Conservation (phyloP, 2,113 vertebrate species). For the Erythrocercus mccallii region DNA sequence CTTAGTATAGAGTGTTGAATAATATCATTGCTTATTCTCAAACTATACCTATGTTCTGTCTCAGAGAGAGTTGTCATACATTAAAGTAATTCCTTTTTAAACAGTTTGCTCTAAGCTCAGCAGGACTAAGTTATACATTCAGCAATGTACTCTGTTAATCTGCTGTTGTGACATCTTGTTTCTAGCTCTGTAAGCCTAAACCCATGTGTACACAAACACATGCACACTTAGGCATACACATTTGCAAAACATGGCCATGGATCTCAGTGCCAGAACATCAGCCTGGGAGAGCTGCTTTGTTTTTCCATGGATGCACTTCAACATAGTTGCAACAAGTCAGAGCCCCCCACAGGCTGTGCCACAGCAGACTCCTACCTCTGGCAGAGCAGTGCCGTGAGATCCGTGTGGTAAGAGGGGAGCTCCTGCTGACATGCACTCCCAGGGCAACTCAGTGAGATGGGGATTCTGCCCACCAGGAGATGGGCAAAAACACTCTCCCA, state of each 20-base stretch:
- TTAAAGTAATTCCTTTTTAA: not conserved
- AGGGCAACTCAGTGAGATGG: not conserved
- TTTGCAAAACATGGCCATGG: not conserved
- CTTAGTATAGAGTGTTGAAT: not conserved
- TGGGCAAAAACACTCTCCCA: not conserved
- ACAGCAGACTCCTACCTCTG: not conserved
- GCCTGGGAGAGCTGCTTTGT: not conserved
- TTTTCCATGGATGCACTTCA: not conserved
- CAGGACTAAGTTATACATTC: not conserved
- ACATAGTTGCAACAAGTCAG: not conserved
- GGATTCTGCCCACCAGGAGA: not conserved
- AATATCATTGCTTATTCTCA: not conserved
- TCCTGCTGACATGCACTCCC: not conserved
- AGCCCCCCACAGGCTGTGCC: not conserved
- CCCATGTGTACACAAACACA: not conserved
- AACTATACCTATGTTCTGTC: not conserved
- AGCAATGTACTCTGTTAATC: not conserved
- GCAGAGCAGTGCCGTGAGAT: not conserved
- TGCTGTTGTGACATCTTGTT: not conserved
- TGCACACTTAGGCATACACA: not conserved
- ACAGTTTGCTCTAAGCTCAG: not conserved
- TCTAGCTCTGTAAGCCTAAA: not conserved
- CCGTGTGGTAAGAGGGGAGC: rapidly evolving
- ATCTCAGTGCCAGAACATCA: not conserved
- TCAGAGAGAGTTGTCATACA: not conserved